These are phyloP conservation scores for Melanotaenia nigrans DNA, from an alignment of 2,797 vertebrate species.

Conservation along the genomic window DNA sequence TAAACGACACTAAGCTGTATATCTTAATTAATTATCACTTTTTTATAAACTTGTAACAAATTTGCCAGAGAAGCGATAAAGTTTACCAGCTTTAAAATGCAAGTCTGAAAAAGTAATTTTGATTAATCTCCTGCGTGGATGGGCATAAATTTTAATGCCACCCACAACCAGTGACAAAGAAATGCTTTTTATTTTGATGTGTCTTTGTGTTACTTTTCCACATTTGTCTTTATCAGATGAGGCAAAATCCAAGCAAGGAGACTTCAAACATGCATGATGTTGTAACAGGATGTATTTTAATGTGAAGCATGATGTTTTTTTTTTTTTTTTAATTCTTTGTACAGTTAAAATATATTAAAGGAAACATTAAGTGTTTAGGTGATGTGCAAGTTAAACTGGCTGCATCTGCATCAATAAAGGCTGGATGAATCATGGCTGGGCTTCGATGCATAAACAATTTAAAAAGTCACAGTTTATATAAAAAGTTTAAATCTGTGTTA, in stretches of 20 bases:
- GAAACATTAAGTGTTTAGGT: too few relatives aligned
- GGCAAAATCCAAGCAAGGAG: neutral
- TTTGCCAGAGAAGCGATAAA: neutral
- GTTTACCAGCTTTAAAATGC: neutral
- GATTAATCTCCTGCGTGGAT: neutral
- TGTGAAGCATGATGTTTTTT: too few relatives aligned
- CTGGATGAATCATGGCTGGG: too few relatives aligned
- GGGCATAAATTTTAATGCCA: neutral
- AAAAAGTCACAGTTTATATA: too few relatives aligned
- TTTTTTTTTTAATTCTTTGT: too few relatives aligned
- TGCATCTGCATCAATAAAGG: too few relatives aligned
- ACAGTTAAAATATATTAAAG: too few relatives aligned
- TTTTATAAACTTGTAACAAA: slow-evolving; percentile 18
- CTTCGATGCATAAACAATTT: too few relatives aligned
- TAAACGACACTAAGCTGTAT: neutral
- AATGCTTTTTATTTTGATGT: neutral
- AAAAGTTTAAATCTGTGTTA: too few relatives aligned
- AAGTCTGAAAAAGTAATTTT: slow-evolving; percentile 14
- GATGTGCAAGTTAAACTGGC: too few relatives aligned
- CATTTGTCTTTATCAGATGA: neutral
- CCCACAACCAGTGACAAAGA: neutral
- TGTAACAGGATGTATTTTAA: neutral
- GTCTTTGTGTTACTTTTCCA: too few relatives aligned
- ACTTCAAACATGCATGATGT: neutral
- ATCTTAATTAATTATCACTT: slow-evolving; percentile 5